phyloP scores from a whole-genome alignment of 1,140 invertebrate species.

The Trichoplusia ni region DNA sequence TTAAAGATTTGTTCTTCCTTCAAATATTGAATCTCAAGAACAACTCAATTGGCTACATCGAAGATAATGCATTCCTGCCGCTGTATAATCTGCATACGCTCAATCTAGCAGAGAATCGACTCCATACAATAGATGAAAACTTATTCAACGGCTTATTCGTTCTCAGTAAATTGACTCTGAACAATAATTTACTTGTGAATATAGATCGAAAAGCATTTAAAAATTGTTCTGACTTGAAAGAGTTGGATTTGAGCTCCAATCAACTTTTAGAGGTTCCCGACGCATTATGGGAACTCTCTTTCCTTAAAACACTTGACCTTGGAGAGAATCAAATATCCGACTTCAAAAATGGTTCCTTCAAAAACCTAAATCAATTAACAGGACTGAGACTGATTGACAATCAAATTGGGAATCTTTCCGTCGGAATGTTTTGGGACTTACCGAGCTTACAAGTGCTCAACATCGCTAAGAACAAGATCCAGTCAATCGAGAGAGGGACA shows the following conservation, averaged over 20 bases:
- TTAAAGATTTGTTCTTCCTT: slow-evolving; percentile 93
- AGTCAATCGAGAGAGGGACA: slow-evolving; percentile 90
- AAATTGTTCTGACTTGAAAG: slow-evolving; percentile 95
- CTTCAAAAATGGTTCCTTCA: slow-evolving; percentile 91
- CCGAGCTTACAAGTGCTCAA: slow-evolving; percentile 92
- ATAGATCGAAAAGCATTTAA: slow-evolving; percentile 92
- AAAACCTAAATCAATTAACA: slow-evolving; percentile 91
- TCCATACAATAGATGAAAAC: slow-evolving; percentile 90
- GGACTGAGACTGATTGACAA: slow-evolving; percentile 93
- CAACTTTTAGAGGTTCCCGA: slow-evolving; percentile 90
- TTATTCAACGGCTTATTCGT: slow-evolving; percentile 93
- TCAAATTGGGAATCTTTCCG: slow-evolving; percentile 91
- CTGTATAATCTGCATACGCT: slow-evolving; percentile 93
- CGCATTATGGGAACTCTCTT: slow-evolving; percentile 90
- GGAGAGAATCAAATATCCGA: slow-evolving; percentile 92
- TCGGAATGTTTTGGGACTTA: slow-evolving; percentile 92
- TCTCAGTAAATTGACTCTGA: slow-evolving; percentile 90
- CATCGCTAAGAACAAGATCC: slow-evolving; percentile 93
- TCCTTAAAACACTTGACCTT: slow-evolving; percentile 92
- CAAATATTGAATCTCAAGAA: slow-evolving; percentile 94
- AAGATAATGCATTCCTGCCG: slow-evolving; percentile 92
- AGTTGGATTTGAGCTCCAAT: slow-evolving; percentile 94
- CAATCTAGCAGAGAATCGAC: slow-evolving; percentile 91
- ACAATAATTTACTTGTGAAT: slow-evolving; percentile 91
- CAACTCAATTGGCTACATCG: slow-evolving; percentile 92